Conservation (phyloP, 2,797 vertebrate genomes). For the Astyanax mexicanus region DNA sequence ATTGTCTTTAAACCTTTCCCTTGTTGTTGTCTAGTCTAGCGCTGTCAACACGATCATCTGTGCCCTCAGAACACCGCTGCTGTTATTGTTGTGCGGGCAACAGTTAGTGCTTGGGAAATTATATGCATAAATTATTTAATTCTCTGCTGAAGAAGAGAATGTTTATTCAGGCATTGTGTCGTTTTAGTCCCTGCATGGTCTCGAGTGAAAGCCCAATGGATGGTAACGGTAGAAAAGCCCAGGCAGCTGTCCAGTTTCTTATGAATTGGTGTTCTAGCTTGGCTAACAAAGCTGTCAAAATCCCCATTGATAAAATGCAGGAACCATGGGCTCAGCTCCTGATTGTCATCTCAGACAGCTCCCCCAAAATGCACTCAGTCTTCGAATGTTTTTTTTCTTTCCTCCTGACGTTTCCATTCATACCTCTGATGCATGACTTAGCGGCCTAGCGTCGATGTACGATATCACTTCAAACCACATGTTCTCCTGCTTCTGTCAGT, state of each 20-base stretch:
- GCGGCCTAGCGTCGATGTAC: conserved; percentile 46
- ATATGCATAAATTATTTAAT: conserved; percentile 27
- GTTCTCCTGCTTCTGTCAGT: conserved; percentile 23
- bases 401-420: conserved; percentile 46
- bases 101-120: not conserved
- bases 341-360: conserved; percentile 42
- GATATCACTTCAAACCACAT: conserved; percentile 32
- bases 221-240: conserved; percentile 1
- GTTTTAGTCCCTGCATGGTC: too few species aligned
- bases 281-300: conserved; percentile 58
- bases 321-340: conserved; percentile 37
- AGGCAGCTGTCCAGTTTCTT: conserved; percentile 15
- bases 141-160: conserved; percentile 4
- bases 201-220: conserved; percentile 1
- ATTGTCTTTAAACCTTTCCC: not conserved
- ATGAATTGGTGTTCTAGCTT: conserved; percentile 22
- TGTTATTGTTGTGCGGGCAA: not conserved
- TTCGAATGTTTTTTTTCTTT: conserved; percentile 37
- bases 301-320: conserved; percentile 50
- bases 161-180: too few species aligned
- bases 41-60: conserved; percentile 5
- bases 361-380: conserved; percentile 10
- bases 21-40: conserved; percentile 2
- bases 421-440: conserved; percentile 56
- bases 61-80: not conserved